Base-by-base conservation (phyloP, 2,888 invertebrate species). In the Thalpophila matura region DNA sequence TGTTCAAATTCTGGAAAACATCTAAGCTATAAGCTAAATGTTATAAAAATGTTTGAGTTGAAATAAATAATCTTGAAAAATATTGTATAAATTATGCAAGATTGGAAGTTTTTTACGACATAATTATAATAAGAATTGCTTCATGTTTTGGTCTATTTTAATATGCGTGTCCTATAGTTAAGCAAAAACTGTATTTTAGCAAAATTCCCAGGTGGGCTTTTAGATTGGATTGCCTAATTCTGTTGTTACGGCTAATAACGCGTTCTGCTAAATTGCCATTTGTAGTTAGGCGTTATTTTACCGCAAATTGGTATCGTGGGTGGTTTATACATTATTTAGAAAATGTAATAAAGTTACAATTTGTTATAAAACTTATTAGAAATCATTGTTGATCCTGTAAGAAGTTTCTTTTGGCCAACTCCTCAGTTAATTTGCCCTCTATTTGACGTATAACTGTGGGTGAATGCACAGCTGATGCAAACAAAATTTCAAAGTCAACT, bases 151-250 rank as follows among this genome's bases (percentile, higher is more conserved):
- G 40, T 24, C 22, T 57, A 38, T 50, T 73, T 50, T 42, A 58
- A 67, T 58, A 59, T 6, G 50, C 74, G 74, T 68, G 74, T 73
- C 33, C 16, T 29, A 16, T 14, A 35, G 16, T 46, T 38, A 10
- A 50, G 35, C 14, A 50, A 67, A 60, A 67, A 54, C 31, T 29
- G 14, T n/a, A 16, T 53, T 47, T 46, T 20, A 33, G 35, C 14
- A 18, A 45, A 68, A 61, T 40, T 12, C 45, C 7, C 69, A 56
- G 53, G 42, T 42, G 66, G 26, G 64, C 57, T 27, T 53, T 64
- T 54, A 46, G 45, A 61, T 66, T 72, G 35, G 22, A 57, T 61
- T 57, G 57, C 18, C 22, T 61, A 40, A 72, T 67, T 62, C 22
- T 12, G 45, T 60, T 66, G 51, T 54, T 66, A 43, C 24, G 24